A percentile compares a stretch with the other conserved stretches of the same genome.
phyloP scores from a whole-genome alignment of 1,140 invertebrate genomes.

The Microplitis demolitor region DNA sequence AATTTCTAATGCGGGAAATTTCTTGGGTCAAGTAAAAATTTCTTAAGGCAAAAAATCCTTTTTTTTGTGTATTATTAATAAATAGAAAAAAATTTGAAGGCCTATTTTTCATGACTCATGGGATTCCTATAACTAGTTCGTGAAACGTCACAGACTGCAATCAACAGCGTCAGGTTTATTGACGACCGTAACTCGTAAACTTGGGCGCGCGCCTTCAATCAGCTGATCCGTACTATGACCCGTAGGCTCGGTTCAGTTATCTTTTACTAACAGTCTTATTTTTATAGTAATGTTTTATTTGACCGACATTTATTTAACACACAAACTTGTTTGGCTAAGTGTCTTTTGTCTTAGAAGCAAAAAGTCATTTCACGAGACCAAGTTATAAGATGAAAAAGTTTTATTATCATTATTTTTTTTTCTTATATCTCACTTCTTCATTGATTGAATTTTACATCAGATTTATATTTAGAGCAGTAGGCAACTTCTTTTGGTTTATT shows the following conservation, averaged over 20 bases:
- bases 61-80: too few relatives aligned
- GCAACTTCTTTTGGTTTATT: constrained; percentile 38
- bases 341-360: not conserved
- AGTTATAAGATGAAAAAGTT: not conserved
- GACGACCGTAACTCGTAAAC: constrained; percentile 63
- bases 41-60: too few relatives aligned
- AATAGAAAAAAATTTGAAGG: too few relatives aligned
- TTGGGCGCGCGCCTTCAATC: constrained; percentile 59
- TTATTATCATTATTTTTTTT: constrained; percentile 31
- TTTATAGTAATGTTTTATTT: not conserved
- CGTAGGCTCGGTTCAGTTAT: constrained; percentile 25
- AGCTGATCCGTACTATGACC: constrained; percentile 62
- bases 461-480: not conserved
- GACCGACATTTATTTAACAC: too few relatives aligned
- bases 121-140: constrained; percentile 44
- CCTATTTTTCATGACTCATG: not conserved
- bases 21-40: too few relatives aligned
- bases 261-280: not conserved
- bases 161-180: constrained; percentile 56
- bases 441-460: not conserved
- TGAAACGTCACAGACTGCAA: constrained; percentile 56
- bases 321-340: too few relatives aligned
- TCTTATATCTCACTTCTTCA: not conserved
- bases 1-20: too few relatives aligned
- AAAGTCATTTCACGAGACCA: not conserved